Percentiles rank a stretch among this genome's conserved stretches.
phyloP scores from a whole-genome alignment of 2,113 vertebrate species.

The Labeo catla region DNA sequence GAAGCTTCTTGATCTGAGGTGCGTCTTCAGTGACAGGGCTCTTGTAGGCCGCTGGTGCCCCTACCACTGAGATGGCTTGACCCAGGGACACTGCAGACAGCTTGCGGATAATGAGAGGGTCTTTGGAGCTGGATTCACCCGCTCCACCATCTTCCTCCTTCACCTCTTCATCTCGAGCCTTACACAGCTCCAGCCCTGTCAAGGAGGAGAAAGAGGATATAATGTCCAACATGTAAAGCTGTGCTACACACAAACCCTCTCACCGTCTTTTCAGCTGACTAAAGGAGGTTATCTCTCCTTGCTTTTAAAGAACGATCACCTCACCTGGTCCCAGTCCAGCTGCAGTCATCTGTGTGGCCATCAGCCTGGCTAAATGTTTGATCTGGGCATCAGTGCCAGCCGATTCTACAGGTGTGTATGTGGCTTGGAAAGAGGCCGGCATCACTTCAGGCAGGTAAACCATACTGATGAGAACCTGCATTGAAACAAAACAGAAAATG shows the following conservation, averaged over 20 bases:
- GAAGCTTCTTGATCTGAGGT: conserved; percentile 82
- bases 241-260: background rate
- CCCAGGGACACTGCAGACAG: conserved; percentile 75
- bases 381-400: conserved; percentile 94
- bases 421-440: conserved; percentile 97
- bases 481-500: background rate
- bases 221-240: background rate
- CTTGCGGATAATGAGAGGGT: conserved; percentile 84
- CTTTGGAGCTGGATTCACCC: conserved; percentile 73
- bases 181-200: conserved; percentile 86
- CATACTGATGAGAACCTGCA: conserved; percentile 96
- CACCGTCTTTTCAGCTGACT: background rate
- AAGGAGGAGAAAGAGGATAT: background rate
- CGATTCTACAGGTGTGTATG: conserved; percentile 94
- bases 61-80: conserved; percentile 91
- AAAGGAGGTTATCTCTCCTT: background rate
- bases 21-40: conserved; percentile 56
- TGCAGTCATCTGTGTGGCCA: conserved; percentile 85
- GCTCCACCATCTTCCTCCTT: conserved; percentile 71
- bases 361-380: conserved; percentile 85
- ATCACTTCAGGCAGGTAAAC: conserved; percentile 94
- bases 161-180: conserved; percentile 70
- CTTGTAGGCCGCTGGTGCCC: conserved; percentile 70
- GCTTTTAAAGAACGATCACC: background rate
- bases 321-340: conserved; percentile 82